Evolutionary conservation across 2,113 vertebrate genomes (phyloP).

Genomic region (Monopterus albus): DNA sequence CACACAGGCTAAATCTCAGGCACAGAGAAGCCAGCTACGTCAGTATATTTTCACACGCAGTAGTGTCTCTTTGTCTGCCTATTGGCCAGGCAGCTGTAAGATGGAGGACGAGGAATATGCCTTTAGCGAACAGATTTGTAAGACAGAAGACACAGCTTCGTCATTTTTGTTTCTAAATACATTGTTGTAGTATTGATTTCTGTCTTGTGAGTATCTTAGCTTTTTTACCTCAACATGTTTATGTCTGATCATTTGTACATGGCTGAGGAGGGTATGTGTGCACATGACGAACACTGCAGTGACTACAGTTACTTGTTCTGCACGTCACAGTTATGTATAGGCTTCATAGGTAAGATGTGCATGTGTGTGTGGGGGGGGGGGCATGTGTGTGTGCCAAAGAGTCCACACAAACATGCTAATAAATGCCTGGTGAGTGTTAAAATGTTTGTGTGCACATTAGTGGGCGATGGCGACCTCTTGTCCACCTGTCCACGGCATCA

Average conservation of each 20-base stretch:
- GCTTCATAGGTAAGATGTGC: background rate
- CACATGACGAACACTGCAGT: background rate
- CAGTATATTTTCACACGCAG: constrained; percentile 80
- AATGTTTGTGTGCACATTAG: constrained; percentile 14
- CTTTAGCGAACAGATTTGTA: constrained; percentile 52
- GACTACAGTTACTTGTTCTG: constrained; percentile 2
- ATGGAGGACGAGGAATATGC: constrained; percentile 78
- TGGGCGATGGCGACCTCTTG: constrained; percentile 43
- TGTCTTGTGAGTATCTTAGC: constrained; percentile 21
- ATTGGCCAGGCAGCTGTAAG: constrained; percentile 78
- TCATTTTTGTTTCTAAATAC: constrained; percentile 34
- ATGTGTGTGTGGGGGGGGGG: constrained; percentile 3
- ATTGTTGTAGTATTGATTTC: constrained; percentile 49
- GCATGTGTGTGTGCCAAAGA: background rate
- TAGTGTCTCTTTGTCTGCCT: constrained; percentile 81
- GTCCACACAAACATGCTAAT: constrained; percentile 5
- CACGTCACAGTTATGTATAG: background rate
- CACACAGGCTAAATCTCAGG: constrained; percentile 47
- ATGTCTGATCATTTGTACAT: constrained; percentile 16
- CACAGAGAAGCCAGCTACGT: constrained; percentile 74
- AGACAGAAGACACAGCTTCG: constrained; percentile 51
- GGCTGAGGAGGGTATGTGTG: constrained; percentile 3
- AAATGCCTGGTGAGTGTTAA: constrained; percentile 35
- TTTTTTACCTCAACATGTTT: background rate
- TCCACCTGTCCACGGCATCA: constrained; percentile 61